Evolutionary conservation across 2,113 vertebrate genomes (phyloP).

Genomic region (Phalacrocorax carbo): DNA sequence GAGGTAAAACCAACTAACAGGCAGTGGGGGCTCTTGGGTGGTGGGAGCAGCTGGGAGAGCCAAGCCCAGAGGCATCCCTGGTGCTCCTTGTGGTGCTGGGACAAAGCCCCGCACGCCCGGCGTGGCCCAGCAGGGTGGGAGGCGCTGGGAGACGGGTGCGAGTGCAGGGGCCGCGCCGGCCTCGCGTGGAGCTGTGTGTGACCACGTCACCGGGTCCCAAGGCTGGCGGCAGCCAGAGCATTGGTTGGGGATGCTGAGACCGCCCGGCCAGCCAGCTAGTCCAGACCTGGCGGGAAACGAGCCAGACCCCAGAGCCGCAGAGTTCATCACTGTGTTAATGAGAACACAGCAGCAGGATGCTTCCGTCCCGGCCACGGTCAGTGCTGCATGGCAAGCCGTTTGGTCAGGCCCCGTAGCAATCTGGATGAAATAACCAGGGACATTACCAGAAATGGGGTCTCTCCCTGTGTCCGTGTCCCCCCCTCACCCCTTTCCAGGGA

Average conservation of each 20-base stretch:
- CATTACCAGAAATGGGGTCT: not conserved
- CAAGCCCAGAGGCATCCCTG: rapidly evolving
- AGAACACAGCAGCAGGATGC: not conserved
- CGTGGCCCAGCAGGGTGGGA: rapidly evolving
- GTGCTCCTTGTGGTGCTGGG: not conserved
- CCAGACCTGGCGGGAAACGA: not conserved
- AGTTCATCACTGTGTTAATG: not conserved
- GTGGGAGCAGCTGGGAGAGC: not conserved
- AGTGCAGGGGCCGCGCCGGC: not conserved
- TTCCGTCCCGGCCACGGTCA: rapidly evolving
- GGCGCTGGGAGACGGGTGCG: not conserved
- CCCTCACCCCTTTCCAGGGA: not conserved
- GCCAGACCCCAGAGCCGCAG: not conserved
- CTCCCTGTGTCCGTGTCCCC: no score
- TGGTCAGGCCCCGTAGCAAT: not conserved
- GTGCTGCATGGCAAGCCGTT: rapidly evolving
- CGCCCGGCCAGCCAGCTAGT: not conserved
- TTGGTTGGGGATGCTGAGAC: not conserved
- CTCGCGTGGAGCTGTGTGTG: not conserved
- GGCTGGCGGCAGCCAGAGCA: not conserved
- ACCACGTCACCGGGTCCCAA: not conserved
- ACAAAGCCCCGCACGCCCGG: not conserved
- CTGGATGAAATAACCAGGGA: not conserved
- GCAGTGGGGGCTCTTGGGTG: not conserved
- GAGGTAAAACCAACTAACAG: not conserved